Evolutionary conservation across 2,888 invertebrate species (phyloP), one percentile per base, ranked within the genome.

Genomic region (Clostera curtula): DNA sequence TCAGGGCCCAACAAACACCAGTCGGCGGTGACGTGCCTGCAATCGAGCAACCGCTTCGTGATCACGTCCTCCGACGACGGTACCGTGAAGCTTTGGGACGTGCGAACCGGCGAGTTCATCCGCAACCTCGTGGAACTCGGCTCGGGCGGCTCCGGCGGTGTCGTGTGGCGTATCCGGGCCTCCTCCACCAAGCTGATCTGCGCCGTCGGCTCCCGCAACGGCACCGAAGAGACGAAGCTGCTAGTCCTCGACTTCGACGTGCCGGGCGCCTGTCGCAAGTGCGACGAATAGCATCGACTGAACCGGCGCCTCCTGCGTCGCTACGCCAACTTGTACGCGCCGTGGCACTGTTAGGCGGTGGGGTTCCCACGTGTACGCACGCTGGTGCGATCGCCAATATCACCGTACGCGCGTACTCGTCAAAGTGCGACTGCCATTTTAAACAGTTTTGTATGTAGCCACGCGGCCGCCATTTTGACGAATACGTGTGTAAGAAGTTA

Each of bases 1-100:
- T 21, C 75, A 95, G 98, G 98, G 37, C 91, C 93, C 13, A 93
- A 96, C 72, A 98, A 98, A 67, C 99, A 99, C 82, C 95, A 96
- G 63, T 98, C 98, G 36, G 98, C 98, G 26, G 98, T 99, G 30
- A 99, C 99, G 19, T 98, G 98, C 79, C 89, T 99, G 46, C 98
- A 98, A 76, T 97, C 98, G 57, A 96, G 97, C 82, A 93, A 92
- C 64, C 93, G 95, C 40, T 97, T 98, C 86, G 98, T 99, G 47
- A 97, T 98, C 57, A 98, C 98, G 12, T 98, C 98, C 7, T 98
- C 98, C 1, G 99, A 99, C 69, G 99, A 99, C 77, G 99, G 99
- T 29, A 98, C 98, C 2, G 99, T 99, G 9, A 99, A 99, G 76
- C 86, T 99, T 33, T 99, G 99, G 99, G 98, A 99, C 79, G 92